Evolutionary conservation across 1,140 invertebrate species (phyloP).

Genomic region (Muscidifurax raptorellus): DNA sequence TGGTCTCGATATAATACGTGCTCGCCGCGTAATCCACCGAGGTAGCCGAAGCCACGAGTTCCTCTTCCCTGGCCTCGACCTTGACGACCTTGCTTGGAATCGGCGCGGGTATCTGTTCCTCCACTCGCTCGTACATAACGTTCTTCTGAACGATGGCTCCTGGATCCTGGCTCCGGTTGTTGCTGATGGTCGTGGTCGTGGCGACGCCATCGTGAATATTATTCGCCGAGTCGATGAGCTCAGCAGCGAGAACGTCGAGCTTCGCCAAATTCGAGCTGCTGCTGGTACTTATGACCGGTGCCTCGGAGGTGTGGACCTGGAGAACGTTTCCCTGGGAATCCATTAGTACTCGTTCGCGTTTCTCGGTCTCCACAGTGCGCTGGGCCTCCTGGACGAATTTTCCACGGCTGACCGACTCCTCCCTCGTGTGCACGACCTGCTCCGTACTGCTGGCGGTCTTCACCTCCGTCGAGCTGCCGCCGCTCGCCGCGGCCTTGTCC

Average conservation of each 20-base stretch:
- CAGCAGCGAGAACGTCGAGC: conserved; percentile 41
- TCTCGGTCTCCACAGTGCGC: conserved; percentile 46
- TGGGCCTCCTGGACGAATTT: conserved; percentile 42
- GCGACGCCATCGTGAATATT: not conserved
- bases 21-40: conserved; percentile 34
- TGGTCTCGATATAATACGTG: conserved; percentile 56
- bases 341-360: conserved; percentile 56
- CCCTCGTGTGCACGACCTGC: conserved; percentile 1
- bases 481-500: not conserved
- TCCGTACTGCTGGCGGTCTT: not conserved
- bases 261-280: conserved; percentile 16
- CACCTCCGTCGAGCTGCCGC: not conserved
- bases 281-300: not conserved
- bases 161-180: not conserved
- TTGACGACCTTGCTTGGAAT: not conserved
- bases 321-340: conserved; percentile 69
- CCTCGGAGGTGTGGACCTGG: conserved; percentile 59
- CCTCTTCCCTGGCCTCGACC: not conserved
- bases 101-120: conserved; percentile 56
- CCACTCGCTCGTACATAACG: conserved; percentile 9
- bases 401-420: conserved; percentile 54
- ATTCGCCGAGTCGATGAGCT: conserved; percentile 46
- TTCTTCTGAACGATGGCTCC: conserved; percentile 14
- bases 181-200: not conserved
- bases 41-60: conserved; percentile 10